Base-by-base conservation (phyloP, 2,113 vertebrate genomes). In the Corythaixoides concolor region DNA sequence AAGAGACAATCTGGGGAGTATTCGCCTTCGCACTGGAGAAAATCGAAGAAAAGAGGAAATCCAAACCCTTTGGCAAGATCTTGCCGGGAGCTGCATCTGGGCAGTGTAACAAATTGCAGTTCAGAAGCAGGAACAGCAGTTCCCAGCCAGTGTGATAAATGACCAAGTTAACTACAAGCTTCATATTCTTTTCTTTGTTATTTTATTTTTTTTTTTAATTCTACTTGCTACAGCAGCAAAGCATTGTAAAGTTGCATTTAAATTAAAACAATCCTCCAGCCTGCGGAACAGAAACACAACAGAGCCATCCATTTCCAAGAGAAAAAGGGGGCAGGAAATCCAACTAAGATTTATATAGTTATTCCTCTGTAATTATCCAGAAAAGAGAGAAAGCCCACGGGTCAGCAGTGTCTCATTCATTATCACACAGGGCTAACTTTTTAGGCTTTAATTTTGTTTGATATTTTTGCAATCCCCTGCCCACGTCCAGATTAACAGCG, bases 361-460 rank as follows among this genome's bases (percentile, higher is more conserved):
- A 96, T 95, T 97, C 93, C 95, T 93, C 89, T 75, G 74, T 94
- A 97, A 97, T 96, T 97, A 97, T 88, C 92, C 92, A 93, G 89
- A 77, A 90, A 85, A 92, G 91, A 85, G 77, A 79, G 50, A 82
- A 87, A 86, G 92, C 91, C 92, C 77, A 27, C 6, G 33, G 91
- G 95, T 95, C 96, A 95, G 89, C 70, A 63, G 16, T 64, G 83
- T 76, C 95, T 89, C 92, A 90, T 95, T 89, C 93, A 83, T 94
- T 92, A 96, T 94, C 88, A 66, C 90, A 84, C 60, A 23, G 9
- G 4, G 62, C 63, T 62, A 19, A 39, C 81, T 88, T 93, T 72
- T 90, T n/a, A 32, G 35, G 45, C 90, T 93, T 75, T 90, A 68
- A 81, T 89, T 67, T 59, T 37, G 69, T 9, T 91, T 85, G 68